These are phyloP conservation scores for Ochotona curzoniae DNA, from an alignment of 2,113 vertebrate species.

Conservation along the genomic window DNA sequence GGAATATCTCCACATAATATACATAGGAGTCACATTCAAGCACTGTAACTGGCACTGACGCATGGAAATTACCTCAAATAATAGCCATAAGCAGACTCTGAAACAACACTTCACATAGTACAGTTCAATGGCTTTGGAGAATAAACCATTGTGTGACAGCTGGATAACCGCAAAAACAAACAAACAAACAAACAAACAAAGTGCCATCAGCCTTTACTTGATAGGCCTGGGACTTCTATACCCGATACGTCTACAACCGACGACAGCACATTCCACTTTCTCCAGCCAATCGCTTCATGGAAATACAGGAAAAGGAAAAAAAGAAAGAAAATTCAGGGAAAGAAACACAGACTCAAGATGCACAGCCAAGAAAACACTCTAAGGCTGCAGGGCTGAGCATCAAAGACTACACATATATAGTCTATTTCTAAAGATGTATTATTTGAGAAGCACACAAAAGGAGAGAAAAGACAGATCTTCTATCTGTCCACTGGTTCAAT, in stretches of 20 bases:
- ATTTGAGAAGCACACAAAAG: too few relatives aligned
- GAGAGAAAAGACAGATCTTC: too few relatives aligned
- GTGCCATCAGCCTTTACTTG: not conserved
- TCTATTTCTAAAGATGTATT: too few relatives aligned
- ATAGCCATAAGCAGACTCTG: not conserved
- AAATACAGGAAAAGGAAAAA: not conserved
- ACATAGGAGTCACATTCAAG: not conserved
- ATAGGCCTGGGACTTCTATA: not conserved
- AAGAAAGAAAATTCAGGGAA: not conserved
- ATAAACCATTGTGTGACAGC: not conserved
- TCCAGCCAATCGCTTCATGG: not conserved
- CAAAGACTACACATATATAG: too few relatives aligned
- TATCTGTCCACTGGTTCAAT: too few relatives aligned
- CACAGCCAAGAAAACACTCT: not conserved
- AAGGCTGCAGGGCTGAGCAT: not conserved
- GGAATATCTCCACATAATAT: not conserved
- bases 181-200: too few relatives aligned
- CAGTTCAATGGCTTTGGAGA: conserved; percentile 23
- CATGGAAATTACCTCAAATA: conserved; percentile 20
- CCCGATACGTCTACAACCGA: conserved; percentile 18
- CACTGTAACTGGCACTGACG: not conserved
- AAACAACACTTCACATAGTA: not conserved
- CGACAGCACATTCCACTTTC: not conserved
- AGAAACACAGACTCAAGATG: not conserved
- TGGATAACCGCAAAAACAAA: not conserved